A percentile compares a stretch with the other conserved stretches of the same genome.
These are phyloP conservation scores for Vulpes vulpes DNA, from an alignment of 2,113 vertebrate genomes.

Conservation along the genomic window DNA sequence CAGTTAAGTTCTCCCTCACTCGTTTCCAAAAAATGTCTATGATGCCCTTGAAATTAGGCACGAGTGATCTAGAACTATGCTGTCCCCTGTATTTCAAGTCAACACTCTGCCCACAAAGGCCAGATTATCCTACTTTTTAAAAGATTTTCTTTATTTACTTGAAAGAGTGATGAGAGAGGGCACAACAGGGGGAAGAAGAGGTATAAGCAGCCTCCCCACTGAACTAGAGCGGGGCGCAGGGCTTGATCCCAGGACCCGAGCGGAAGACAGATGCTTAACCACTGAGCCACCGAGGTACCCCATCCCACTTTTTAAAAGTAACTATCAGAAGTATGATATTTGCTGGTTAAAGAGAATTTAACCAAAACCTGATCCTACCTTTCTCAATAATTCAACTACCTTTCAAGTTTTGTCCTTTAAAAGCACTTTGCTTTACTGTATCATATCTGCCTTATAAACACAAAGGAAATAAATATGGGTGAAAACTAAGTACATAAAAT, in stretches of 20 bases:
- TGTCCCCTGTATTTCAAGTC: slow-evolving; percentile 11
- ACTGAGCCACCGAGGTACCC: too few relatives aligned
- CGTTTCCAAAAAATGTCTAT: neutral
- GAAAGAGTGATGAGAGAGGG: too few relatives aligned
- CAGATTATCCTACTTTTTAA: slow-evolving; percentile 1
- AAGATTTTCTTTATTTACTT: neutral
- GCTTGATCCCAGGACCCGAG: too few relatives aligned
- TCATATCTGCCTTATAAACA: slow-evolving; percentile 7
- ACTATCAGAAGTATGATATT: neutral
- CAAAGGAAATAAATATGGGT: neutral
- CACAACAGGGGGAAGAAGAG: too few relatives aligned
- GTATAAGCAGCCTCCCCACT: too few relatives aligned
- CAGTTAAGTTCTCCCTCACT: neutral
- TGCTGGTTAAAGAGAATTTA: slow-evolving; percentile 47
- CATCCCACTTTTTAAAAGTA: slow-evolving; percentile 7
- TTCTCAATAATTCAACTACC: neutral
- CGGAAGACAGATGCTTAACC: too few relatives aligned
- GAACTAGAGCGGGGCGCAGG: too few relatives aligned
- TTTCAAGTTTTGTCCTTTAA: neutral
- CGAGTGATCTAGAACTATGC: neutral
- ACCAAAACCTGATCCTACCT: slow-evolving; percentile 22
- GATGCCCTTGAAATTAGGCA: neutral
- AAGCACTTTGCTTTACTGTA: neutral
- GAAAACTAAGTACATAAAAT: slow-evolving; percentile 37
- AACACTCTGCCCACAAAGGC: neutral